Evolutionary conservation across 2,888 invertebrate genomes (phyloP), one percentile per base, ranked within the genome.

Genomic region (Quadroppia sp.): DNA sequence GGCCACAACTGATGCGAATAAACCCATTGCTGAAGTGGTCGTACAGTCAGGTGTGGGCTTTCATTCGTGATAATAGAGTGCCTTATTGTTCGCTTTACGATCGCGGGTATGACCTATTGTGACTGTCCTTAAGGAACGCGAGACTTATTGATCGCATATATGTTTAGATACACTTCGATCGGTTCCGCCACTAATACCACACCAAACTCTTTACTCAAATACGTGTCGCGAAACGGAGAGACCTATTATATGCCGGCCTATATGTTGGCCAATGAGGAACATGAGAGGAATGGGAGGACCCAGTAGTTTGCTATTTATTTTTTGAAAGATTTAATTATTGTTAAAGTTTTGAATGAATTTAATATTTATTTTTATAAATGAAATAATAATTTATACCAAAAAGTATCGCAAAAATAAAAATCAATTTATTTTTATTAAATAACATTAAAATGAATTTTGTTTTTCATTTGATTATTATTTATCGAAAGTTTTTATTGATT

Each of bases 71-170:
- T 59, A 86, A 90, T 71, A 85, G 88, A 75, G 88, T 98, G 74
- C 91, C 94, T 28, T 99, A 97, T 81, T 99, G 98, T 82, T 85
- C 86, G 45, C 85, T 99, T 0, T 99, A 99, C 82, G 90, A 97
- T 81, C 83, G 86, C 81, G 98, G 98, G 85, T 92, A 32, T 30
- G 59, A 6, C 23, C 28, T n/a, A 4, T 50, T 20, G 84, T 72
- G 50, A 71, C 42, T 76, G 15, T 61, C 20, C 72, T 73, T n/a
- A 77, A 77, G 3, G n/a, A 3, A 17, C 28, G 28, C 11, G 13
- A 32, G 50, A 40, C n/a, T 45, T 9, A 13, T 45, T 45, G 2
- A 13, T 13, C 2, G 2, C 59, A 3, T 59, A 48, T 25, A 13
- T 32, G 59, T 32, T 6, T 82, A 89, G 89, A 53, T 94, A 90